Percentiles rank a stretch among this genome's conserved stretches.
phyloP scores from a whole-genome alignment of 2,113 vertebrate species.

The Colaptes auratus region DNA sequence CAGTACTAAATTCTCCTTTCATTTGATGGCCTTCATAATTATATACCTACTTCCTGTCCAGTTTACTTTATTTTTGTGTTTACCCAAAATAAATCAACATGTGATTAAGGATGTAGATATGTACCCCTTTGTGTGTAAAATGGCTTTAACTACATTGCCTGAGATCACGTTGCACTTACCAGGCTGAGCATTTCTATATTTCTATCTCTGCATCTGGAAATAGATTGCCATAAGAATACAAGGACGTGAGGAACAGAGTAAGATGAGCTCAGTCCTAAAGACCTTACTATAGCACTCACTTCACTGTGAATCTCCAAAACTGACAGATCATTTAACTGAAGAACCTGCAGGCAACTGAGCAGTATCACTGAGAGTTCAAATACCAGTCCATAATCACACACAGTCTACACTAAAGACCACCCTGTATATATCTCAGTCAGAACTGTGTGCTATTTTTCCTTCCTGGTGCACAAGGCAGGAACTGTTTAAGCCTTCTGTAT shows the following conservation, averaged over 20 bases:
- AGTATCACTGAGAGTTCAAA: background rate
- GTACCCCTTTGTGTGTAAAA: background rate
- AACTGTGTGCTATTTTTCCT: background rate
- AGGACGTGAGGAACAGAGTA: background rate
- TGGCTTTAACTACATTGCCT: background rate
- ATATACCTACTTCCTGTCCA: background rate
- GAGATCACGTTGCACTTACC: background rate
- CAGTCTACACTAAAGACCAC: background rate
- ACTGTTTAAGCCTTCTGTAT: background rate
- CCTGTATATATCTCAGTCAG: background rate
- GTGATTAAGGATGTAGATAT: background rate
- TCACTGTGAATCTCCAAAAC: background rate
- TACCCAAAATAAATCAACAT: background rate
- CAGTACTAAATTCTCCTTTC: background rate
- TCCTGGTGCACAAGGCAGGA: background rate
- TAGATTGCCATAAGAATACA: background rate
- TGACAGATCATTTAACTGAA: background rate
- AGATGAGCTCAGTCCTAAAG: background rate
- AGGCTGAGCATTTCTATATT: background rate
- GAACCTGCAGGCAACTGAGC: background rate
- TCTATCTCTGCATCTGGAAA: background rate
- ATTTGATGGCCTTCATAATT: background rate
- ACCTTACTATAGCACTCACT: background rate
- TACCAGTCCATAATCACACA: accelerated
- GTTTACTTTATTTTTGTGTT: background rate